Percentiles rank a stretch among this genome's conserved stretches.
phyloP scores from a whole-genome alignment of 2,113 vertebrate species.

The Psilopogon haemacephalus region DNA sequence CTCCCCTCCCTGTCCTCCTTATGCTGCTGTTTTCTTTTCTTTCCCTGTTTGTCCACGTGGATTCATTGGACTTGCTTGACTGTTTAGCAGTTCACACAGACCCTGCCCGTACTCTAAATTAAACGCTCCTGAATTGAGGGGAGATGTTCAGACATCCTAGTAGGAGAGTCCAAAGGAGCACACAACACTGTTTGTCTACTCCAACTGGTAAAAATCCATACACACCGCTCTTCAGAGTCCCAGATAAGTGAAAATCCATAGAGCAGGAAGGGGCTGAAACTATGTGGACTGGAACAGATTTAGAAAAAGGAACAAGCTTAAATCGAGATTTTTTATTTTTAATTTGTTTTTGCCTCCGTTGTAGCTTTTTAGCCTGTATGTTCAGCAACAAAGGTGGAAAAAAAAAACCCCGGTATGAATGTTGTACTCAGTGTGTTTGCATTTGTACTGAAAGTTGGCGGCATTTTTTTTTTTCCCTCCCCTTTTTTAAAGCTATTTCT shows the following conservation, averaged over 20 bases:
- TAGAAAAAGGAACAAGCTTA: constrained; percentile 35
- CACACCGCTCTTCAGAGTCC: constrained; percentile 42
- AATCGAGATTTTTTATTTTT: constrained; percentile 6
- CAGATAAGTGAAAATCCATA: not conserved
- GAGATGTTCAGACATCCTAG: not conserved
- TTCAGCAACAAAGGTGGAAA: constrained; percentile 64
- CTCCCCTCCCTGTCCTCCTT: constrained; percentile 26
- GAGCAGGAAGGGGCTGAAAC: constrained; percentile 62
- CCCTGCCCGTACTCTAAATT: not conserved
- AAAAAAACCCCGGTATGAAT: constrained; percentile 62
- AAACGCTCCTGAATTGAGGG: constrained; percentile 6
- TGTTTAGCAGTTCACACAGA: constrained; percentile 38
- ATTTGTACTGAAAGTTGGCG: constrained; percentile 61
- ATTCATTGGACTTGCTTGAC: constrained; percentile 31
- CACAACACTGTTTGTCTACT: not conserved
- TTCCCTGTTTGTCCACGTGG: constrained; percentile 6
- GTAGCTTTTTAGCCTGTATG: constrained; percentile 71
- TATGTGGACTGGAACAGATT: constrained; percentile 30
- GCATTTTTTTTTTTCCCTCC: constrained; percentile 62
- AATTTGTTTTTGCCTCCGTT: constrained; percentile 50
- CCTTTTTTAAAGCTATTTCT: constrained; percentile 66
- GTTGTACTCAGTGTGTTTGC: constrained; percentile 71
- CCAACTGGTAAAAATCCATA: not conserved
- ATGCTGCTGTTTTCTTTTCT: constrained; percentile 49
- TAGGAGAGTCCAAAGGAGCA: constrained; percentile 45